phyloP scores from a whole-genome alignment of 2,113 vertebrate species.

The Amphiprion percula region DNA sequence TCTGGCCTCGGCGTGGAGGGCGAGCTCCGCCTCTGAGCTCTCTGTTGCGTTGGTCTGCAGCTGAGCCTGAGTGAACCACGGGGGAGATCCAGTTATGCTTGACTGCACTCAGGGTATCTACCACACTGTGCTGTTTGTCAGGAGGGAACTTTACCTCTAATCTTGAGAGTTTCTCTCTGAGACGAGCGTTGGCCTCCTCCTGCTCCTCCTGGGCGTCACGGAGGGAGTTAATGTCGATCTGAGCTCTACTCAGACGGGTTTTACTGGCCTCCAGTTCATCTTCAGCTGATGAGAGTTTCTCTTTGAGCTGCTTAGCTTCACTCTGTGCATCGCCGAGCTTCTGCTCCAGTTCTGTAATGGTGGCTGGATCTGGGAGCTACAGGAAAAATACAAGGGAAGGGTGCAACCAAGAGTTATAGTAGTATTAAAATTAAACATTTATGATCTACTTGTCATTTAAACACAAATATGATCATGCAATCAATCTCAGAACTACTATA shows the following conservation, averaged over 20 bases:
- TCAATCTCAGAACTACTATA: not conserved
- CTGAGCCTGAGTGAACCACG: constrained; percentile 64
- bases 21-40: constrained; percentile 80
- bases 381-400: not conserved
- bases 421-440: no score
- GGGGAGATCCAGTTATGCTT: not conserved
- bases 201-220: constrained; percentile 65
- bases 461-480: not conserved
- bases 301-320: constrained; percentile 84
- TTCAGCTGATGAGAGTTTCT: constrained; percentile 80
- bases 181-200: constrained; percentile 60
- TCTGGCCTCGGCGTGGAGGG: constrained; percentile 85
- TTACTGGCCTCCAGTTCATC: constrained; percentile 88
- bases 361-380: constrained; percentile 85
- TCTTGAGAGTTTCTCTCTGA: constrained; percentile 77
- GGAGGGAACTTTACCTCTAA: constrained; percentile 76
- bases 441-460: not conserved
- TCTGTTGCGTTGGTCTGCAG: constrained; percentile 75
- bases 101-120: not conserved
- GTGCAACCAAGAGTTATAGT: not conserved
- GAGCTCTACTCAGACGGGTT: constrained; percentile 73
- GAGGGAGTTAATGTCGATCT: constrained; percentile 52
- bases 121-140: not conserved
- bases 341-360: constrained; percentile 86
- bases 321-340: constrained; percentile 80